Conservation (phyloP, 2,797 vertebrate species). For the Coccyzus lansbergi region DNA sequence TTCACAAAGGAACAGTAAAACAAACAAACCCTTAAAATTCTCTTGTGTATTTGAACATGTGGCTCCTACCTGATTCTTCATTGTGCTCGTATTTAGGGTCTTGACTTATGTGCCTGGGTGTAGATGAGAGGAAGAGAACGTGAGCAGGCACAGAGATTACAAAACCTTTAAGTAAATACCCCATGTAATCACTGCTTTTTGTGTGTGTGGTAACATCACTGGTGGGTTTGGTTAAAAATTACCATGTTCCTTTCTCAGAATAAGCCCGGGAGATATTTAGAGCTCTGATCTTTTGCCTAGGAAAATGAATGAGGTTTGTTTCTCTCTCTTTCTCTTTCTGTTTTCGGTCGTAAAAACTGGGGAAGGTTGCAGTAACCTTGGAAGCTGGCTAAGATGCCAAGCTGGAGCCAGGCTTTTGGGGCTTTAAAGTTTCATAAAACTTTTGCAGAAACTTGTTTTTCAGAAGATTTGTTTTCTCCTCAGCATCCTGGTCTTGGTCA, state of each 20-base stretch:
- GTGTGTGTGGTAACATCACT: background rate
- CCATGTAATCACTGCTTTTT: background rate
- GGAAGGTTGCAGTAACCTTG: background rate
- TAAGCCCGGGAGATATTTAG: background rate
- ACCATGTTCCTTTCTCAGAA: slow-evolving; percentile 6
- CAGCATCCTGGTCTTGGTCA: background rate
- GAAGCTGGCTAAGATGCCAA: background rate
- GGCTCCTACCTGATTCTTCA: background rate
- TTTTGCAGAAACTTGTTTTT: background rate
- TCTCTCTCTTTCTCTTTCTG: background rate
- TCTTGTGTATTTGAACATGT: background rate
- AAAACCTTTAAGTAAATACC: background rate
- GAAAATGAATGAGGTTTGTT: background rate
- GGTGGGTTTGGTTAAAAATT: slow-evolving; percentile 18
- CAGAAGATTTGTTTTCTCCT: background rate
- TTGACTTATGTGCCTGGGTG: background rate
- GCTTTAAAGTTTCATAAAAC: background rate
- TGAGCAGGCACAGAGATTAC: background rate
- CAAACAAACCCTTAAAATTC: background rate
- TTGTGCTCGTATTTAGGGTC: background rate
- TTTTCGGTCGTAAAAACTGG: background rate
- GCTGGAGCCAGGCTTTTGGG: background rate
- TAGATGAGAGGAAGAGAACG: background rate
- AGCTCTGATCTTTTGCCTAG: background rate
- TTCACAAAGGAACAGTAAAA: background rate